Evolutionary conservation across 2,888 invertebrate species (phyloP), one percentile per base, ranked within the genome.

Genomic region (Auanema freiburgensis): DNA sequence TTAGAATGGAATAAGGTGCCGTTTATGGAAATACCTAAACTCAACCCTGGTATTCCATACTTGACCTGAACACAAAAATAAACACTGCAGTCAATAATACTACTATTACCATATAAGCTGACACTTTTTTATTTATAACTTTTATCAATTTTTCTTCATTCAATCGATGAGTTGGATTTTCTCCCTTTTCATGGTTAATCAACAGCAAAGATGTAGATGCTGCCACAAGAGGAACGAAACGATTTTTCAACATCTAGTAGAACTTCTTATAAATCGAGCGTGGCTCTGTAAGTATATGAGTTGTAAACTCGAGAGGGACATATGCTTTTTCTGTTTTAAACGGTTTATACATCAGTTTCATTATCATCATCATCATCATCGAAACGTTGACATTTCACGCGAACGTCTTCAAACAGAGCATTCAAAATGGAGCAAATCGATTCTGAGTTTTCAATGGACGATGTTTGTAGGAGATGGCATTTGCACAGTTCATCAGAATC

Each of bases 21-120:
- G 78, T 86, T 79, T 4, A 85, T 77, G 41, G 83, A 79, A 1
- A 87, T 85, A 6, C 83, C 84, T 8, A 86, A 74, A 14, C 81
- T 76, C 3, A 86, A 41, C 1, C 86, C 86, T 10, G 86, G 86
- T 68, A 83, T 78, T 5, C 85, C 86, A 25, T 76, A 68, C 57
- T 84, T 83, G 57, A 81, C 81, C 85, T 85, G 55, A 57, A 67
- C 68, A n/a, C 55, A 10, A n/a, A 21, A n/a, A 33, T 23, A 21
- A 18, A 5, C 46, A 46, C 46, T 5, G 46, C 11, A 16, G 33
- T 12, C 51, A 8, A 55, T 14, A 24, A 24, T 23, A n/a, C n/a
- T 24, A n/a, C 21, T 43, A 24, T n/a, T 10, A 41, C 23, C 8
- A 49, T 40, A 16, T 49, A 65, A 59, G 64, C 10, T 3, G 46